These are phyloP conservation scores for Oreochromis mossambicus DNA, from an alignment of 2,797 vertebrate species.

Conservation along the genomic window DNA sequence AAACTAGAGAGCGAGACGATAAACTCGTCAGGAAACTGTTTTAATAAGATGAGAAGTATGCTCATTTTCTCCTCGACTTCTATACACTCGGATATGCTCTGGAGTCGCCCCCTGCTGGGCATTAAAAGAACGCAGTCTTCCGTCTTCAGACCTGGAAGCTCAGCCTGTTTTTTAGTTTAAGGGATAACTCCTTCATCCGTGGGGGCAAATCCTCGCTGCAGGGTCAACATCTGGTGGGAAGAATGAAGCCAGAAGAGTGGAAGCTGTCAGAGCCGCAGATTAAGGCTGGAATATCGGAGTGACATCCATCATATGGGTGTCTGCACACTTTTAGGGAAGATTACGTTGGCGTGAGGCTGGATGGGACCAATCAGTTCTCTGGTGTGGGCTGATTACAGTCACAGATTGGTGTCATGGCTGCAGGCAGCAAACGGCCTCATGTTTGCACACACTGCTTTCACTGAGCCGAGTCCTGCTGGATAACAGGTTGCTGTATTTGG, in stretches of 20 bases:
- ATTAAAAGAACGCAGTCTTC: background rate
- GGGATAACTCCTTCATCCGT: background rate
- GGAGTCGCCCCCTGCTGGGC: background rate
- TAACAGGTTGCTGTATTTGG: background rate
- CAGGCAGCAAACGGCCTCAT: background rate
- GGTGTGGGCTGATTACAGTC: background rate
- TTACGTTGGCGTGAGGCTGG: background rate
- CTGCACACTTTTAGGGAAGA: background rate
- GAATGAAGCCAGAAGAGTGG: background rate
- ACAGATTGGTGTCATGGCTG: background rate
- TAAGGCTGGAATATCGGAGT: background rate
- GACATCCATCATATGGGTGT: background rate
- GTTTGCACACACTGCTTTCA: background rate
- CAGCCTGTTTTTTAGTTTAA: background rate
- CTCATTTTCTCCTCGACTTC: background rate
- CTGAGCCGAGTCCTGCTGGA: background rate
- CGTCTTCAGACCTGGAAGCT: background rate
- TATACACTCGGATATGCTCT: fast-evolving
- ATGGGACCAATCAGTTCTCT: background rate
- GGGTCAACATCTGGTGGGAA: background rate
- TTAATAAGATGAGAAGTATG: no score
- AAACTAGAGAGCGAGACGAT: background rate
- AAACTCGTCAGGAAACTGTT: background rate
- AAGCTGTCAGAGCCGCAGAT: background rate
- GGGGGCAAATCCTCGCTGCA: background rate